Base-by-base conservation (phyloP, 2,797 vertebrate genomes). In the Gambusia yucatana region DNA sequence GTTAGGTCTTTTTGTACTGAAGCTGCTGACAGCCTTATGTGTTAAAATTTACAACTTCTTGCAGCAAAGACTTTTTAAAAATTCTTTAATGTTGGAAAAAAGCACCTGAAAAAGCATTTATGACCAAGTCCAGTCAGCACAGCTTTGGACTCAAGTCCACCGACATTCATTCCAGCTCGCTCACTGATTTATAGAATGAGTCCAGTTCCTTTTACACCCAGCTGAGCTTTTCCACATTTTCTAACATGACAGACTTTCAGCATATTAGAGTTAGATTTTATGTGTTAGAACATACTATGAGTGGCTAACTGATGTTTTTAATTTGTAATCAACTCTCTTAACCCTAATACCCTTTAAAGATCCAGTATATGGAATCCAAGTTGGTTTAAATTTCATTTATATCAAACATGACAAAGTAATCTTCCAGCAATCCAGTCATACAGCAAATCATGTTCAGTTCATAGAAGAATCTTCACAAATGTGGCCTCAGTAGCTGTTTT, bases 1-100 rank as follows among this genome's bases (percentile, higher is more conserved):
- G 84, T 76, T 70, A 85, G 73, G 48, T 80, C 9, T 63, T 78
- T 90, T 82, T 67, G 78, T 57, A 78, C 74, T 80, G 80, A 88
- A 87, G 86, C 81, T 77, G 75, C 80, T 86, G 65, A 83, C 55
- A 57, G 63, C 10, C 36, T 65, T 59, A 39, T 69, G 28, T 76
- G n/a, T 76, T 69, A n/a, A 41, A 5, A 9, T 73, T 77, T 47
- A 22, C 6, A 50, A 57, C 47, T 28, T 4, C 11, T 10, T 8
- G 14, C 17, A 41, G 63, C 41, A n/a, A 83, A 78, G 78, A 76
- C 33, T 1, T 57, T 67, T 28, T 41, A 67, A 73, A 65, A 16
- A 59, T 6, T 3, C 39, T 55, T 75, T 65, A 41, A 67, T 39
- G 28, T 1, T 44, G 46, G 70, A 33, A 55, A 52, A 52, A 67